Evolutionary conservation across 2,888 invertebrate species (phyloP), one percentile per base, ranked within the genome.

Genomic region (Oxytorus armatus): DNA sequence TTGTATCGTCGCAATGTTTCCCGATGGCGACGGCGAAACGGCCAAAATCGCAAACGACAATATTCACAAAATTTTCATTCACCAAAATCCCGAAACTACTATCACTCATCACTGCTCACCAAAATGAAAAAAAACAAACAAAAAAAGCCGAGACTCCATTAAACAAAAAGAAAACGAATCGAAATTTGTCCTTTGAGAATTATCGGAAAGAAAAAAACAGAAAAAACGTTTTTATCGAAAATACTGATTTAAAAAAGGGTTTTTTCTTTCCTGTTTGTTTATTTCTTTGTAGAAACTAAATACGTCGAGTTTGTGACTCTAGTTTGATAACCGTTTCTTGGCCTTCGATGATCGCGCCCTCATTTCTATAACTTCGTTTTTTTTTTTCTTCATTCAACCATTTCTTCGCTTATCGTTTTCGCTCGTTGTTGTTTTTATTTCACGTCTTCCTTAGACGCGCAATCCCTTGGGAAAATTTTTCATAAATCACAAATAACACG

Each of bases 21-120:
- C 16, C 39, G 42, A 57, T 18, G 69, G 51, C 42, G 53, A 77
- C 68, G 69, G 44, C 42, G 44, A 29, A 1, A 33, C 61, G 16
- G 42, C 8, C n/a, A n/a, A 25, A 11, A 51, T 47, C 66, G 47
- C 25, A 66, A 49, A 10, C 18, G 29, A 14, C 33, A n/a, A 23
- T 59, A 36, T 25, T 75, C 65, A 68, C 70, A 10, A 51, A 53
- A 70, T 59, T 59, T 44, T 25, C 3, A 11, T 14, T 11, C 70
- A 59, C 66, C 16, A 29, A 75, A 18, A 65, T 18, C 39, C 42
- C 51, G 7, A 51, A 49, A 39, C 36, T 57, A 18, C 42, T 16
- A 33, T 66, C 79, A 70, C 75, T 47, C 75, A 75, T 73, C 69
- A 63, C 69, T 63, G 33, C n/a, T 47, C 36, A 70, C 59, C 49